Evolutionary conservation across 2,113 vertebrate genomes (phyloP), one percentile per base, ranked within the genome.

Genomic region (Syngnathus typhle): DNA sequence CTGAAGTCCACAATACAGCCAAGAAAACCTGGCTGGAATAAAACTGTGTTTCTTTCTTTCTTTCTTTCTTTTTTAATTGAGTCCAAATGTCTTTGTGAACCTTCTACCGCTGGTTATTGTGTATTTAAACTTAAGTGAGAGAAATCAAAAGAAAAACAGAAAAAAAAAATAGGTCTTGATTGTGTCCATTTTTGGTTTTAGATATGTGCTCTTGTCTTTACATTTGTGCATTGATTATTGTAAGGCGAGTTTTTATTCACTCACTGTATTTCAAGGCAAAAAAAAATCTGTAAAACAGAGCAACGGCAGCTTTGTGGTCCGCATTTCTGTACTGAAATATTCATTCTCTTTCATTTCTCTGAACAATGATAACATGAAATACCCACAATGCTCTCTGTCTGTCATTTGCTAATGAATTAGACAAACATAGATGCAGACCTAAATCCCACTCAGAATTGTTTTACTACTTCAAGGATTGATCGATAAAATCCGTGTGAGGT

Each of bases 151-250:
- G 46, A 65, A 67, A 65, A 71, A 41, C 65, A 65, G 69, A 63
- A 72, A 74, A 68, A 68, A 81, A 83, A 75, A 70, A 58, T 65
- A 16, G 73, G 75, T 88, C 77, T 83, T 83, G 70, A 86, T 71
- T 55, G 83, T 85, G 79, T 87, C 62, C 44, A 52, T 77, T 83
- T 89, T 43, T 78, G 78, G 84, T 88, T 77, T 84, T 81, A 70
- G 64, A 84, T 88, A 71, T 86, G 87, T 83, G 84, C 73, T 87
- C 84, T 70, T 83, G 85, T 84, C 77, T 86, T 85, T 80, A 80
- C 58, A 85, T 88, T 78, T 69, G 82, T 86, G 84, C 76, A 87
- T 84, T 88, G 72, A 81, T 84, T 71, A 78, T 51, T 85, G 81
- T 87, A 76, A 15, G 54, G 78, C 75, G 79, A 76, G 81, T 79